Base-by-base conservation (phyloP, 2,888 invertebrate genomes). In the Oithona nana region DNA sequence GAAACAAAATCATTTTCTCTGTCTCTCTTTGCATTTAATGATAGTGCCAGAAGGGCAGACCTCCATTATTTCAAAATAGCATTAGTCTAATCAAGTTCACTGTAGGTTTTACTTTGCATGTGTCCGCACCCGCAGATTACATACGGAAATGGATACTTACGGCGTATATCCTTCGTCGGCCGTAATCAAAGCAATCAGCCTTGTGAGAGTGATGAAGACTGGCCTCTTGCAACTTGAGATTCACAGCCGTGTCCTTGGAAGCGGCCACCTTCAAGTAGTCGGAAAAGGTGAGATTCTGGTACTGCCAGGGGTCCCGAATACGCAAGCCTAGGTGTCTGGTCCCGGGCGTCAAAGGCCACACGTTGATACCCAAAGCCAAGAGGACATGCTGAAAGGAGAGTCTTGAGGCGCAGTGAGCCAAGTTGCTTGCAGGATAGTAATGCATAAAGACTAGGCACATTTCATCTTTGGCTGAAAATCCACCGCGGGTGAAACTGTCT, bases 401-500 rank as follows among this genome's bases (percentile, higher is more conserved):
- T 81, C 86, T 86, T 28, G 87, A 87, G 70, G 85, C 86, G 70
- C 88, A 88, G 0, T 84, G 86, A 0, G 86, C 83, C 8, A 88
- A 74, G 60, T 83, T 80, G 0, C 84, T 85, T 63, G 83, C 79
- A 0, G 89, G 89, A 71, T 89, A 89, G 73, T 89, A 87, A 2
- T 86, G 75, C 0, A 88, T 77, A 70, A 88, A 87, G 0, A 88
- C 84, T 3, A 88, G 75, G 68, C 89, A 89, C 84, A 88, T 88
- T 74, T 89, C 89, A 74, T 88, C 86, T 64, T 80, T 79, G 0
- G 85, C 84, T 0, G 87, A 84, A 72, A 86, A 85, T 16, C 87
- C 87, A 2, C 88, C 88, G 71, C 63, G 3, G 48, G 87, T 88
- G 2, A 86, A 83, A 65, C 79, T 79, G 61, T 79, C 80, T 39